These are phyloP conservation scores for Carabus problematicus DNA, from an alignment of 2,888 invertebrate genomes.

Conservation along the genomic window DNA sequence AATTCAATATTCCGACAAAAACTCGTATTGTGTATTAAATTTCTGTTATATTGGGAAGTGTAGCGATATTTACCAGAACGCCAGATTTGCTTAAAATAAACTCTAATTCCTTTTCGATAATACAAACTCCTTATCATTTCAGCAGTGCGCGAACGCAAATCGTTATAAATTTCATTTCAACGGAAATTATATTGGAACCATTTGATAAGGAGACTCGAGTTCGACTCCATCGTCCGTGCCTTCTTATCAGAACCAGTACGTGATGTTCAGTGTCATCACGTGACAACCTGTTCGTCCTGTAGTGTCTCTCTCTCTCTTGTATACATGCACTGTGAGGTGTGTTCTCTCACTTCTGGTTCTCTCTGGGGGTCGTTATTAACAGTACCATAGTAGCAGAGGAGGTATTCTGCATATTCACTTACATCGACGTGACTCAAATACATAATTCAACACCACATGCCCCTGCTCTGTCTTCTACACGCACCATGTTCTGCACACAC, in stretches of 20 bases:
- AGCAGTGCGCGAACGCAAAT: background rate
- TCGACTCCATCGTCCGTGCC: conserved; percentile 20
- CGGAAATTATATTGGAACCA: conserved; percentile 21
- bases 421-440: conserved; percentile 30
- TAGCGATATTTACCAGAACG: too few relatives aligned
- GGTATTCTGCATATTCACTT: conserved; percentile 35
- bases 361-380: conserved; percentile 19
- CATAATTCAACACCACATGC: conserved; percentile 1
- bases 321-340: too few relatives aligned
- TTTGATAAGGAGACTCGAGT: background rate
- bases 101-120: too few relatives aligned
- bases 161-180: conserved; percentile 26
- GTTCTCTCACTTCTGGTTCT: background rate
- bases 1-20: too few relatives aligned
- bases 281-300: conserved; percentile 7
- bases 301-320: background rate
- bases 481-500: too few relatives aligned
- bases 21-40: too few relatives aligned
- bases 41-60: too few relatives aligned
- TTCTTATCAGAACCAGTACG: conserved; percentile 25
- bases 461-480: too few relatives aligned
- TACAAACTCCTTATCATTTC: too few relatives aligned
- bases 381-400: conserved; percentile 5
- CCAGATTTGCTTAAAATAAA: too few relatives aligned
- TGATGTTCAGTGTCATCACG: conserved; percentile 30